phyloP scores from a whole-genome alignment of 2,113 vertebrate species.

The Pyrgilauda ruficollis region DNA sequence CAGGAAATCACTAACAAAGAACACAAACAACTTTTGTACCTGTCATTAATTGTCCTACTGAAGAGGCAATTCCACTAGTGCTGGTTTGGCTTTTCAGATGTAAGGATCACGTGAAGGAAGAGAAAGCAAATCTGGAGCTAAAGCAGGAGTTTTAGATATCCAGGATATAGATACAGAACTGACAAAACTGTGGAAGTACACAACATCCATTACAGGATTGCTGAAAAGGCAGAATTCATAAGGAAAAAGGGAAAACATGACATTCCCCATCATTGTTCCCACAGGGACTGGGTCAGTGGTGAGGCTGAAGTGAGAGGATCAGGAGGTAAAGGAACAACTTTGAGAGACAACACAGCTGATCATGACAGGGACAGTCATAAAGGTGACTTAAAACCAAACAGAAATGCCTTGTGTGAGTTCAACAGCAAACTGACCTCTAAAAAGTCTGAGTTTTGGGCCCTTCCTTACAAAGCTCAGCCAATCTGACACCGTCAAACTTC shows the following conservation, averaged over 20 bases:
- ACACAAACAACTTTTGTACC: neutral
- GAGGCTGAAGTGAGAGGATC: neutral
- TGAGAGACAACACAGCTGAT: neutral
- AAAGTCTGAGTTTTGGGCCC: neutral
- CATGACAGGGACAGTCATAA: neutral
- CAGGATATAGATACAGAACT: neutral
- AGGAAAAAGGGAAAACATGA: accelerated
- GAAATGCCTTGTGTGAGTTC: accelerated
- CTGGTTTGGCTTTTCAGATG: neutral
- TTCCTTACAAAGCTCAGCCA: neutral
- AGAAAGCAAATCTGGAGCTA: neutral
- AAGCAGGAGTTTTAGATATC: neutral
- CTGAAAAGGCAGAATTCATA: neutral
- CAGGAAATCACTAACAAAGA: neutral
- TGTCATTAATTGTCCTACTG: neutral
- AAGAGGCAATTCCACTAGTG: neutral
- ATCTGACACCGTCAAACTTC: neutral
- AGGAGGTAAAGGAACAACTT: neutral
- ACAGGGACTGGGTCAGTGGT: neutral
- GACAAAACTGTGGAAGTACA: neutral
- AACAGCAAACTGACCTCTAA: neutral
- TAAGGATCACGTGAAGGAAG: neutral
- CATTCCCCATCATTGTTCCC: neutral
- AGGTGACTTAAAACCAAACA: neutral
- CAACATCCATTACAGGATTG: neutral